These are phyloP conservation scores for Siniperca obscura DNA, from an alignment of 2,797 vertebrate genomes.

Conservation along the genomic window DNA sequence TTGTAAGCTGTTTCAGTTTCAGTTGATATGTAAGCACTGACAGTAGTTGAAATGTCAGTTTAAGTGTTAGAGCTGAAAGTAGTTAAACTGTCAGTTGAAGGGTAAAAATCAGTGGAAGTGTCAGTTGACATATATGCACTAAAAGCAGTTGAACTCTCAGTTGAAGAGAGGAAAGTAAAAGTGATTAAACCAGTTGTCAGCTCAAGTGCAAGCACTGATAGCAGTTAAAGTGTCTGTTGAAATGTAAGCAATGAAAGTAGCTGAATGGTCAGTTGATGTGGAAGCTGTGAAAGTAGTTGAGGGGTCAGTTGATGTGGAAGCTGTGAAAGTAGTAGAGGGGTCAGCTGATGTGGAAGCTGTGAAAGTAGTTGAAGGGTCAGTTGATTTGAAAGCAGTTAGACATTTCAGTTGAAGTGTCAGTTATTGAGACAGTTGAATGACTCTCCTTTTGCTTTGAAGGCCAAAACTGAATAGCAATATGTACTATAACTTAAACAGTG, in stretches of 20 bases:
- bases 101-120: neutral
- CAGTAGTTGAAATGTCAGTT: neutral
- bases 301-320: neutral
- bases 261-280: too few relatives aligned
- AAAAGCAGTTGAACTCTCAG: neutral
- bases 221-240: neutral
- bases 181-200: neutral
- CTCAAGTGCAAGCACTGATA: neutral
- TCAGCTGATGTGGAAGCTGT: too few relatives aligned
- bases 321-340: neutral
- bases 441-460: neutral
- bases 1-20: neutral
- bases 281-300: neutral
- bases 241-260: neutral
- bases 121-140: neutral
- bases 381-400: neutral
- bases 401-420: neutral
- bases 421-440: neutral
- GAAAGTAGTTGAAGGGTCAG: neutral
- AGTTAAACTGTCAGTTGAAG: neutral
- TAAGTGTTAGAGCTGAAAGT: too few relatives aligned
- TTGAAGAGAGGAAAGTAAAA: neutral
- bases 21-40: neutral
- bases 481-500: neutral
- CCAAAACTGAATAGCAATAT: neutral